Percentiles rank a stretch among this genome's conserved stretches.
phyloP scores from a whole-genome alignment of 2,888 invertebrate genomes.

The Drosophila limbata region DNA sequence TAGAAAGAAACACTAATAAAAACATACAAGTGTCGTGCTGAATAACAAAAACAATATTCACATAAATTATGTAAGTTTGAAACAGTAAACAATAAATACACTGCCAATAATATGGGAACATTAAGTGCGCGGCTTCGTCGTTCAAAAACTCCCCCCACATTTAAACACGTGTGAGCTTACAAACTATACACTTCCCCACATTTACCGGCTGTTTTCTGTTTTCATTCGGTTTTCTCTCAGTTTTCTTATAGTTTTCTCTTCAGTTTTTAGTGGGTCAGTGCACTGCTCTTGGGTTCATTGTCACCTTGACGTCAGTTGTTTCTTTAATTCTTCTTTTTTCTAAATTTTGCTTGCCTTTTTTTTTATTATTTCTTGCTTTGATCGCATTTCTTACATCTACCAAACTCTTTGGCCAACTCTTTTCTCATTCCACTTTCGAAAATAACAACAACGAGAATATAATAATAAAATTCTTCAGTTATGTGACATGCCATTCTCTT shows the following conservation, averaged over 20 bases:
- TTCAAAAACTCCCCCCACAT: not conserved
- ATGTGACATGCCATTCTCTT: conserved; percentile 40
- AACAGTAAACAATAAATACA: not conserved
- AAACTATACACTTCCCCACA: conserved; percentile 17
- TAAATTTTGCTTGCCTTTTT: conserved; percentile 38
- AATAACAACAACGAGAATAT: conserved; percentile 1
- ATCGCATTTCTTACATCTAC: conserved; percentile 43
- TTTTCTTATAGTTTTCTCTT: conserved; percentile 16
- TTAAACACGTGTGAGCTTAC: conserved; percentile 50
- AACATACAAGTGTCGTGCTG: conserved; percentile 30
- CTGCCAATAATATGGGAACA: conserved; percentile 9
- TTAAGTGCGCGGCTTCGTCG: conserved; percentile 24
- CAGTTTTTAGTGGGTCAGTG: conserved; percentile 65
- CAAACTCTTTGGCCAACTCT: conserved; percentile 19
- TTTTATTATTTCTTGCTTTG: conserved; percentile 32
- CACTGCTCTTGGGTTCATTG: conserved; percentile 74
- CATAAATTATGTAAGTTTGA: conserved; percentile 63
- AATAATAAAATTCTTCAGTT: conserved; percentile 35
- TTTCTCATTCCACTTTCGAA: conserved; percentile 50
- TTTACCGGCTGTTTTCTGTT: conserved; percentile 43
- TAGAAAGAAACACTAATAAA: not conserved
- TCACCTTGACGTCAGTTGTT: conserved; percentile 44
- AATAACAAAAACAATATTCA: conserved; percentile 30
- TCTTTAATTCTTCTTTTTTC: conserved; percentile 16
- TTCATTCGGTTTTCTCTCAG: conserved; percentile 9